Evolutionary conservation across 2,113 vertebrate species (phyloP).

Genomic region (Hyla sarda): DNA sequence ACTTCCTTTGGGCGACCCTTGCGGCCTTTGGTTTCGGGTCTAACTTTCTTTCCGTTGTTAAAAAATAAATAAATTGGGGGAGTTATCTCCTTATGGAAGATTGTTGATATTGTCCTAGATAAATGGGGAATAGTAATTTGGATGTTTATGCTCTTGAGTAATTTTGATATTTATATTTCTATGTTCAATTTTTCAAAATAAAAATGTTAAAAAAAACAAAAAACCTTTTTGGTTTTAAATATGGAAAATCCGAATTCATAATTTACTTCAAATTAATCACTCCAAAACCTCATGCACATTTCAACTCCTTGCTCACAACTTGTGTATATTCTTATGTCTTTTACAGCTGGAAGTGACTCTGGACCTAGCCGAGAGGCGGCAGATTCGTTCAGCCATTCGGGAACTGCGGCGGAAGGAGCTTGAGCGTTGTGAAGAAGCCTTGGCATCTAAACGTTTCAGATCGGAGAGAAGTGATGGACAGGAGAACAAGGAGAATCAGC

Average conservation of each 20-base stretch:
- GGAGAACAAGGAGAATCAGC: conserved; percentile 94
- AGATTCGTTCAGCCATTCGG: conserved; percentile 89
- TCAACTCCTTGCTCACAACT: not conserved
- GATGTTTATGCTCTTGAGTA: no score
- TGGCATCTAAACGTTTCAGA: conserved; percentile 93
- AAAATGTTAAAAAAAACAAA: no score
- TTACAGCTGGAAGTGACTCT: conserved; percentile 85
- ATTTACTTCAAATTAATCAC: conserved; percentile 55
- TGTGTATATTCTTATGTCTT: conserved; percentile 34
- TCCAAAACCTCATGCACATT: conserved; percentile 44
- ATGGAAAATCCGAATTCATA: not conserved
- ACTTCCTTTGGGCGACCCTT: no score
- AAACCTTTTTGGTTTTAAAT: conserved; percentile 13
- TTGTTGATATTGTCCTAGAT: no score
- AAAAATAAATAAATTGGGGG: no score
- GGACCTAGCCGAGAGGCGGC: conserved; percentile 89
- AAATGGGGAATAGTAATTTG: no score
- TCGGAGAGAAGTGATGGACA: conserved; percentile 74
- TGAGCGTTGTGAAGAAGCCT: conserved; percentile 84
- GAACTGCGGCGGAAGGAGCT: conserved; percentile 90
- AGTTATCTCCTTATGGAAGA: no score
- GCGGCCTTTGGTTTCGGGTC: no score
- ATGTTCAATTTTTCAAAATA: no score
- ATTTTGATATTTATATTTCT: no score
- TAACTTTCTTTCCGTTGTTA: no score